Evolutionary conservation across 2,797 vertebrate species (phyloP).

Genomic region (Alca torda): DNA sequence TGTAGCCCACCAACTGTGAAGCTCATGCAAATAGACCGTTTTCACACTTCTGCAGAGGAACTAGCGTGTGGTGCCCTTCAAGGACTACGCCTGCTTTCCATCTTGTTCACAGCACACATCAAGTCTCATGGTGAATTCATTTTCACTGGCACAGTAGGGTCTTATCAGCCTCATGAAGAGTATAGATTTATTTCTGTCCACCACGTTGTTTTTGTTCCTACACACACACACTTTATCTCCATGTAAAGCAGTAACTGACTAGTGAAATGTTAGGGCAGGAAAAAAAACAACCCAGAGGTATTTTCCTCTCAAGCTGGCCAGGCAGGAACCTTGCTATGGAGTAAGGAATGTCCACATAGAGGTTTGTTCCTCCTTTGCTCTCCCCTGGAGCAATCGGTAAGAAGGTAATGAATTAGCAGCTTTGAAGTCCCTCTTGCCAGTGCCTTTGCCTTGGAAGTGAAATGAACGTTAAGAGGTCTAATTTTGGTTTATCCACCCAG

Average conservation of each 20-base stretch:
- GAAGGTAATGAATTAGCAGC: background rate
- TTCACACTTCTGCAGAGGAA: conserved; percentile 3
- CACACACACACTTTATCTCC: background rate
- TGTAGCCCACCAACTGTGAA: background rate
- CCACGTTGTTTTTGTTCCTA: background rate
- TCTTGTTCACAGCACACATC: background rate
- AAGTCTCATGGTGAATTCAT: background rate
- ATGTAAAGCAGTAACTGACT: background rate
- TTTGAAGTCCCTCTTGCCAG: background rate
- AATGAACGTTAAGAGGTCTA: background rate
- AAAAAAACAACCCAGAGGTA: background rate
- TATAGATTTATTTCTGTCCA: background rate
- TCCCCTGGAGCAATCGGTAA: rapidly evolving
- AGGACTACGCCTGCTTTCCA: background rate
- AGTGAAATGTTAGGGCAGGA: background rate
- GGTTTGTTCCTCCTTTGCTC: background rate
- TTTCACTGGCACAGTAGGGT: background rate
- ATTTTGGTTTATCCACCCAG: background rate
- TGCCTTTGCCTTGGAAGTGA: background rate
- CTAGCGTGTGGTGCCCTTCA: background rate
- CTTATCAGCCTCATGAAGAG: background rate
- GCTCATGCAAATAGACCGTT: background rate
- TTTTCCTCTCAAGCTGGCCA: background rate
- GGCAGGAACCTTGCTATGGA: background rate
- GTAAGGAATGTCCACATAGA: background rate